Conservation (phyloP, 2,888 invertebrate genomes). For the Pseudococcus viburni region DNA sequence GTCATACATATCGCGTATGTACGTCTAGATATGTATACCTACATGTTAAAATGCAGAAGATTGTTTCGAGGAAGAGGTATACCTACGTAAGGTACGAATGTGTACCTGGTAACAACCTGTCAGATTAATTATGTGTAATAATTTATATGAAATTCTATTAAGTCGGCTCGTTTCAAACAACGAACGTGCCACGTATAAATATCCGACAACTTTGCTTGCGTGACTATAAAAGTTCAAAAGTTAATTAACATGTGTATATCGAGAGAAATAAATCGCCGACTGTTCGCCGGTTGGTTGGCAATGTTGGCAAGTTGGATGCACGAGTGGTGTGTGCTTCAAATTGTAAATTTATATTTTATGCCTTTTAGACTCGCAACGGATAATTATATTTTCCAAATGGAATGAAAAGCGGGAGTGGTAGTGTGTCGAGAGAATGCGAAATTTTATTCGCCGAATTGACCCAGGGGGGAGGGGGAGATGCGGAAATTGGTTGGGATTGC, state of each 20-base stretch:
- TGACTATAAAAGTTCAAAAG: constrained; percentile 62
- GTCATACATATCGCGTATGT: constrained; percentile 2
- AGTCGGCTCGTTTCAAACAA: constrained; percentile 56
- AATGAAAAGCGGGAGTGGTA: not conserved
- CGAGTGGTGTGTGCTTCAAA: constrained; percentile 19
- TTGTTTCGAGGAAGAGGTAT: constrained; percentile 55
- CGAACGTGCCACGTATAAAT: constrained; percentile 51
- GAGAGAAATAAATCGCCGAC: constrained; percentile 46
- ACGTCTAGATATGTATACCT: not conserved
- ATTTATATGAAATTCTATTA: constrained; percentile 63
- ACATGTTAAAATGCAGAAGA: constrained; percentile 29
- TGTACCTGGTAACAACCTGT: constrained; percentile 60
- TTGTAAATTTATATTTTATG: constrained; percentile 26
- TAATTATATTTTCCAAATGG: constrained; percentile 6
- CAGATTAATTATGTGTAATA: constrained; percentile 63
- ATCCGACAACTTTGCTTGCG: constrained; percentile 59
- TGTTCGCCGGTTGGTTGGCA: not conserved
- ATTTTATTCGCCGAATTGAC: constrained; percentile 9
- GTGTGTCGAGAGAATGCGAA: not conserved
- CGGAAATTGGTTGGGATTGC: too few species aligned
- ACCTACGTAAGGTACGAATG: not conserved
- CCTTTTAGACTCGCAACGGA: constrained; percentile 12
- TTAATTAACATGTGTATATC: constrained; percentile 58
- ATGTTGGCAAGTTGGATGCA: not conserved
- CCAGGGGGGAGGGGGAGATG: too few species aligned